A percentile compares a stretch with the other conserved stretches of the same genome.
These are phyloP conservation scores for Drosophila flavopinicola DNA, from an alignment of 2,888 invertebrate genomes.

Conservation along the genomic window DNA sequence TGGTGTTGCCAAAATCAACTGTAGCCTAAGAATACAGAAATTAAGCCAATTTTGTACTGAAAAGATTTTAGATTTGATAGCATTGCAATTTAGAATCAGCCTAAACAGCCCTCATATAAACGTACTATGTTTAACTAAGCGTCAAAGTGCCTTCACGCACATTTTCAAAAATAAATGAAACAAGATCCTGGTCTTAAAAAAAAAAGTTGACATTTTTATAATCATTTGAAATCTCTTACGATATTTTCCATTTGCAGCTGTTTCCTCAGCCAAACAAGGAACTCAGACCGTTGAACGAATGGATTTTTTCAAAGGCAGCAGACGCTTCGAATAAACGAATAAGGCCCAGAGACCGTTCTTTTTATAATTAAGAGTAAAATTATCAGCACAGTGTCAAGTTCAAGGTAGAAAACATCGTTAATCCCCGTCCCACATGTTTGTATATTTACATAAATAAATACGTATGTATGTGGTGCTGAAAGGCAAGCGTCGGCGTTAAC, in stretches of 20 bases:
- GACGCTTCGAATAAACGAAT: slow-evolving; percentile 13
- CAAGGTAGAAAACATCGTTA: slow-evolving; percentile 19
- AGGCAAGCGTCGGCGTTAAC: slow-evolving; percentile 1
- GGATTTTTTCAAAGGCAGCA: not conserved
- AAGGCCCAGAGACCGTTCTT: not conserved
- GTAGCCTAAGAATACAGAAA: slow-evolving; percentile 6
- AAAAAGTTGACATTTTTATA: slow-evolving; percentile 15
- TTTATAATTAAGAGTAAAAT: slow-evolving; percentile 19
- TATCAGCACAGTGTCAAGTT: slow-evolving; percentile 29
- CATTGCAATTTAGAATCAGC: not conserved
- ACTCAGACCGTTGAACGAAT: slow-evolving; percentile 30
- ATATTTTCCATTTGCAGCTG: not conserved
- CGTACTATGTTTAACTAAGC: not conserved
- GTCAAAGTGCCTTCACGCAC: not conserved
- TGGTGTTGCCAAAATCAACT: slow-evolving; percentile 6
- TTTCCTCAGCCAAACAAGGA: not conserved
- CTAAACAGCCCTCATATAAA: slow-evolving; percentile 2
- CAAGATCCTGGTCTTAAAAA: slow-evolving; percentile 3
- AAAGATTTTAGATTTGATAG: not conserved
- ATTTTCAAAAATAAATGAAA: slow-evolving; percentile 4
- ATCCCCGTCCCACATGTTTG: slow-evolving; percentile 1
- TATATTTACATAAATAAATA: not conserved
- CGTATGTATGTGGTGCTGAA: not conserved
- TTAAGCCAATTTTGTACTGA: slow-evolving; percentile 18
- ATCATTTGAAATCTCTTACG: not conserved